Base-by-base conservation (phyloP, 1,140 invertebrate genomes). In the Drosophila cardini region DNA sequence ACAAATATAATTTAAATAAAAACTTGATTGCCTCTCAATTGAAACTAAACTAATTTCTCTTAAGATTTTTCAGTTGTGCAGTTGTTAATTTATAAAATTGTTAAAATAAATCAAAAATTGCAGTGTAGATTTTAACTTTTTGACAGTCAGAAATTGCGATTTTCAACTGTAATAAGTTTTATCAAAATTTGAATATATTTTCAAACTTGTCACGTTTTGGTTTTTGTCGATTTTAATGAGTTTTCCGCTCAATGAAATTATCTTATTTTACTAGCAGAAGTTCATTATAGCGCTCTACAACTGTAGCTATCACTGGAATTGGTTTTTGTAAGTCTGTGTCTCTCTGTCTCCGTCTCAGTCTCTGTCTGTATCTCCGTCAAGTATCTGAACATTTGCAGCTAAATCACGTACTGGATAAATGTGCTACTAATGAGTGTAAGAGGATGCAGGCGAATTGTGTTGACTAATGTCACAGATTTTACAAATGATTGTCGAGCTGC, bases 401-500 rank as follows among this genome's bases (percentile, higher is more conserved):
- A 80, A 87, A 87, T 87, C 83, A 87, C 83, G 83, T 87, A 87
- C 72, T 71, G 68, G 65, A 40, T 76, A 87, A 87, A 87, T 87
- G 83, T 87, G 83, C 83, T 89, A 87, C 83, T 87, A 87, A 87
- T 87, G 83, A 87, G 83, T 72, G 69, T 76, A 63, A 71, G 78
- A 78, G 72, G 45, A 73, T 78, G 64, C 67, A 62, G 38, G 56
- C 21, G 42, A 60, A 45, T 56, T 6, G 72, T 55, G 36, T 32
- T 46, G 83, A 86, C 83, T 83, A 89, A 87, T 89, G 76, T 65
- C 76, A 70, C 84, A 83, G 79, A 87, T 87, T 87, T 86, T 77
- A 71, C 72, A 79, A 87, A 83, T 87, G 82, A 79, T 79, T 87
- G 79, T 79, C 69, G 72, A 70, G 62, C 46, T 62, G 43, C 32